Evolutionary conservation across 2,888 invertebrate species (phyloP).

Genomic region (Litoditis marina): DNA sequence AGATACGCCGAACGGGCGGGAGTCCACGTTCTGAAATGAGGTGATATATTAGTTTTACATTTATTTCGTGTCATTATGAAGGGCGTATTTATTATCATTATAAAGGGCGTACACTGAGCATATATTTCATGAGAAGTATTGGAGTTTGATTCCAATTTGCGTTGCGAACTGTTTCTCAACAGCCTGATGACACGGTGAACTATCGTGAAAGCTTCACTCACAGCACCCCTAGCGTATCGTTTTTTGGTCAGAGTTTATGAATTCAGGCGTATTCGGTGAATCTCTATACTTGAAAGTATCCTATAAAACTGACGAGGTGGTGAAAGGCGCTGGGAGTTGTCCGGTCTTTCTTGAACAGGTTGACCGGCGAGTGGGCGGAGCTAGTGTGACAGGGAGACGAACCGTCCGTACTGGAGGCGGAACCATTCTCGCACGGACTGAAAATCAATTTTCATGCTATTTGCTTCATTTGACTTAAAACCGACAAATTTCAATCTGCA

Average conservation of each 20-base stretch:
- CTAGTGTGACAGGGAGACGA: constrained; percentile 4
- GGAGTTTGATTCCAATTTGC: too few relatives aligned
- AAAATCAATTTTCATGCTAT: not conserved
- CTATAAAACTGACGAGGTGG: constrained; percentile 9
- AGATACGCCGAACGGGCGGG: constrained; percentile 9
- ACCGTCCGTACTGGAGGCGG: constrained; percentile 1
- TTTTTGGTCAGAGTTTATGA: too few relatives aligned
- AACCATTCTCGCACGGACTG: constrained; percentile 5
- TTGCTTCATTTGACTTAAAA: not conserved
- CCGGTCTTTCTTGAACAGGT: constrained; percentile 14
- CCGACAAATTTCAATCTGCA: too few relatives aligned
- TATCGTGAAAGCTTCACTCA: too few relatives aligned
- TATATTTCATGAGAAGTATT: too few relatives aligned
- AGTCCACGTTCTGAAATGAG: constrained; percentile 19
- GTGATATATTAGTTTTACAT: too few relatives aligned
- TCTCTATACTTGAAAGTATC: not conserved
- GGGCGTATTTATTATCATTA: not conserved
- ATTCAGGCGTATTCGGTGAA: not conserved
- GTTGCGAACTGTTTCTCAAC: too few relatives aligned
- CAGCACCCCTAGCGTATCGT: too few relatives aligned
- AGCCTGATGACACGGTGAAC: too few relatives aligned
- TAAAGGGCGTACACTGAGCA: too few relatives aligned
- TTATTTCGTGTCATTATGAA: too few relatives aligned
- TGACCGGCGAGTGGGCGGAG: constrained; percentile 7
- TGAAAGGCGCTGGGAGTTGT: constrained; percentile 18